Conservation (phyloP, 2,113 vertebrate species). For the Daubentonia madagascariensis region DNA sequence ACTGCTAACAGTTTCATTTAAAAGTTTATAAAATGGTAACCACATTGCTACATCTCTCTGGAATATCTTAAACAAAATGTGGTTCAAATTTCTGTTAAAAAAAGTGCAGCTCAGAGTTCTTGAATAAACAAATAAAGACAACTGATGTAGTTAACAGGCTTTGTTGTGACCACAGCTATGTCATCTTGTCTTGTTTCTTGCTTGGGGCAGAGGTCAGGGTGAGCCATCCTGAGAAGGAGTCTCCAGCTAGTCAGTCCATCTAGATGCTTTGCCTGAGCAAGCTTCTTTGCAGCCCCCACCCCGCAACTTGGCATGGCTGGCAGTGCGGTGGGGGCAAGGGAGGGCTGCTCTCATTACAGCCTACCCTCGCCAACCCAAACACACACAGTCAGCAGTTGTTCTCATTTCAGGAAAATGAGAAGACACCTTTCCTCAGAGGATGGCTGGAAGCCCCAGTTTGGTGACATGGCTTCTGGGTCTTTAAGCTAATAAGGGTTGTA, state of each 20-base stretch:
- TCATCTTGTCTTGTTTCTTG: conserved; percentile 22
- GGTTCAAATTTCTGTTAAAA: conserved; percentile 57
- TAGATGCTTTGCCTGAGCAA: neutral
- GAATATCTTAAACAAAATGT: conserved; percentile 66
- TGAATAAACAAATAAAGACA: conserved; percentile 66
- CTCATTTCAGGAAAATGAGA: neutral
- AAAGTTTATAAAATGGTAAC: conserved; percentile 63
- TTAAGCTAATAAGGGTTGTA: neutral
- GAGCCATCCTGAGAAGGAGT: neutral
- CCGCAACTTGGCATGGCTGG: neutral
- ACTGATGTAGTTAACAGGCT: conserved; percentile 12
- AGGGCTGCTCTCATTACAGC: neutral
- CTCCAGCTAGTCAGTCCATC: neutral
- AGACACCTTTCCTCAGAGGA: neutral
- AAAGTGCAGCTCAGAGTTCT: conserved; percentile 30
- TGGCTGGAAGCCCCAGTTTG: neutral
- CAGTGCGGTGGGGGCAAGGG: neutral
- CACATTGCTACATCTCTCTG: conserved; percentile 56
- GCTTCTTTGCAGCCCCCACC: neutral
- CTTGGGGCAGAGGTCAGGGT: conserved; percentile 4
- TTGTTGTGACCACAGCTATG: conserved; percentile 28
- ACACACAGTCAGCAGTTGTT: neutral
- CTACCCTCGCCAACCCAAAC: neutral
- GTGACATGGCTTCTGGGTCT: neutral
- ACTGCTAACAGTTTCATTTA: conserved; percentile 62